A percentile compares a stretch with the other conserved stretches of the same genome.
phyloP scores from a whole-genome alignment of 2,888 invertebrate species.

The Diplolepis rosae region DNA sequence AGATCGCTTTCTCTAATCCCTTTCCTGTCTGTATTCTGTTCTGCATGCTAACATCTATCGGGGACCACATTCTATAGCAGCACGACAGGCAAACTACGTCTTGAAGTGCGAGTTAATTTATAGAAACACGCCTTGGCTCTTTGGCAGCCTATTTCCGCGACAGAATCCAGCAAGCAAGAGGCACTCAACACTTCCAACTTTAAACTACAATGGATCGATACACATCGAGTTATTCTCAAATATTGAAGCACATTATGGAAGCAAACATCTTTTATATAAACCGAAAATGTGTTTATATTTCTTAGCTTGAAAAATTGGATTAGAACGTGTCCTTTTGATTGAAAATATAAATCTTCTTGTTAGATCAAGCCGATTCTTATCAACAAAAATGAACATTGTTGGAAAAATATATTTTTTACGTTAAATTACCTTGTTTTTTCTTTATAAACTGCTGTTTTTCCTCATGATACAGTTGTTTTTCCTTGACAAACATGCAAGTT shows the following conservation, averaged over 20 bases:
- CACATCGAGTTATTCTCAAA: background rate
- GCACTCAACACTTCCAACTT: conserved; percentile 24
- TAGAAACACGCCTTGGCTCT: conserved; percentile 28
- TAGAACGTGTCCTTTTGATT: no score
- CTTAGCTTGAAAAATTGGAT: background rate
- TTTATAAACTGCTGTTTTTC: no score
- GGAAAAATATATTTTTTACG: no score
- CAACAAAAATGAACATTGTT: no score
- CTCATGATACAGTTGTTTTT: no score
- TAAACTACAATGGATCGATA: conserved; percentile 1
- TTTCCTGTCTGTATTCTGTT: background rate
- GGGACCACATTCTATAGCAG: background rate
- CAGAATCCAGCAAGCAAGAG: conserved; percentile 1
- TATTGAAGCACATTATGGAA: background rate
- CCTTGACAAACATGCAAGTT: no score
- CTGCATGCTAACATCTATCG: conserved; percentile 3
- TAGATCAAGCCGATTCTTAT: no score
- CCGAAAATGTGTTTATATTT: background rate
- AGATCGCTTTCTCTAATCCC: background rate
- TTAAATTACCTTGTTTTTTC: no score
- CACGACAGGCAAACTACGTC: conserved; percentile 28
- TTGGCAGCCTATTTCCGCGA: conserved; percentile 16
- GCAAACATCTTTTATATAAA: background rate
- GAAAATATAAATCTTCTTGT: no score
- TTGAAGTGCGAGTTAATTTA: conserved; percentile 26